Conservation (phyloP, 2,113 vertebrate genomes). For the Platysternon megacephalum region DNA sequence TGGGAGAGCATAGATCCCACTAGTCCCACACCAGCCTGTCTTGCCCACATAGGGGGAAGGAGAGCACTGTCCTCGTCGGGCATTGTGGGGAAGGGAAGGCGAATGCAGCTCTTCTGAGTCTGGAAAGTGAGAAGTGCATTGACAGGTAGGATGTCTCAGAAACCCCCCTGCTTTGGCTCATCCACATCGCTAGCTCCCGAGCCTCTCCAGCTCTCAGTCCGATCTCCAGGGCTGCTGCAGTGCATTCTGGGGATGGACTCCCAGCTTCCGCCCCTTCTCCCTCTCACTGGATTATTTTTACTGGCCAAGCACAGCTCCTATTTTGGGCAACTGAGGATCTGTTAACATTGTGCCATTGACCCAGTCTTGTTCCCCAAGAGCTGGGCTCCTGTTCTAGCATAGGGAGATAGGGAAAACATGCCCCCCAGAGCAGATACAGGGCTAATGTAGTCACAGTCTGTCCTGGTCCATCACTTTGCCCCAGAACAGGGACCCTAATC, state of each 20-base stretch:
- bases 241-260: accelerated
- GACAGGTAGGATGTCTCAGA: not conserved
- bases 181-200: accelerated
- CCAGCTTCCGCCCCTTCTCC: accelerated
- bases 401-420: not conserved
- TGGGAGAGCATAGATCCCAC: not conserved
- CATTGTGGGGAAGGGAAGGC: not conserved
- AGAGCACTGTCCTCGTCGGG: accelerated
- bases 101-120: not conserved
- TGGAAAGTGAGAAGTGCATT: accelerated
- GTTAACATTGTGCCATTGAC: not conserved
- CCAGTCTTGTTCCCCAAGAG: not conserved
- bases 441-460: not conserved
- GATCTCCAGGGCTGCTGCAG: not conserved
- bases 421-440: not conserved
- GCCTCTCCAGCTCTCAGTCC: accelerated
- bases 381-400: too few species aligned
- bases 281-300: constrained; percentile 2
- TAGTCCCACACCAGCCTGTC: too few species aligned
- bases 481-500: not conserved
- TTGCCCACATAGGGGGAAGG: not conserved
- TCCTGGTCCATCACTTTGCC: not conserved
- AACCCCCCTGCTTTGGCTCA: accelerated
- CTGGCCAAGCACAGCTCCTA: constrained; percentile 22
- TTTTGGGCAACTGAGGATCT: not conserved